Conservation (phyloP, 53 echinoderm and acorn worm species). For the Crossaster papposus region DNA sequence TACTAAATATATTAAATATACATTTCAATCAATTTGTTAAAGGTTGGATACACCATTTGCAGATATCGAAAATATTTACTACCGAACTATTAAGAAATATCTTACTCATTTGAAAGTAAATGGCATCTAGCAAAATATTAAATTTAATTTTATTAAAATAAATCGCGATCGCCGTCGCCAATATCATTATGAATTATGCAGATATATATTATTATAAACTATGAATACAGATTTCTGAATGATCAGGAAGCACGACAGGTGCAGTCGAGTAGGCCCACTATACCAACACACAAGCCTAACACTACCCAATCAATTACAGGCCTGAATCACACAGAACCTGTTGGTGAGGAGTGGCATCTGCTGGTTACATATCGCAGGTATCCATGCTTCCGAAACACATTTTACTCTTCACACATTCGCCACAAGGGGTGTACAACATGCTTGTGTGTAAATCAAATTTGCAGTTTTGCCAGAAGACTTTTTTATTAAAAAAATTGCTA, state of each 20-base stretch:
- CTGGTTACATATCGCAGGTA: no score
- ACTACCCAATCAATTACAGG: background rate
- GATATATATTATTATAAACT: background rate
- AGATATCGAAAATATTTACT: no score
- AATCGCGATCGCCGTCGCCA: no score
- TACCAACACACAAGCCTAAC: no score
- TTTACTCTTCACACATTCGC: background rate
- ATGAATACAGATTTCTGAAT: background rate
- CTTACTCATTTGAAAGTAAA: no score
- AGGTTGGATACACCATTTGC: no score
- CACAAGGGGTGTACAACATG: background rate
- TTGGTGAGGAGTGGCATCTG: background rate
- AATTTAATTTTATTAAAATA: no score
- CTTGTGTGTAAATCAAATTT: background rate
- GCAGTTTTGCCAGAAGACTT: background rate
- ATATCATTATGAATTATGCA: background rate
- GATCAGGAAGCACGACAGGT: background rate
- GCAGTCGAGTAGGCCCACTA: background rate
- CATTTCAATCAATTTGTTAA: no score
- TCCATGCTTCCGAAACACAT: no score
- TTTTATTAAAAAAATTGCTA: background rate
- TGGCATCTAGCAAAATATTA: no score
- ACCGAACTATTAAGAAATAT: no score
- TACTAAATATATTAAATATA: no score
- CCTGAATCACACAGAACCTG: background rate